Percentiles rank a stretch among this genome's conserved stretches.
These are phyloP conservation scores for Planococcus citri DNA, from an alignment of 1,140 invertebrate genomes.

Conservation along the genomic window DNA sequence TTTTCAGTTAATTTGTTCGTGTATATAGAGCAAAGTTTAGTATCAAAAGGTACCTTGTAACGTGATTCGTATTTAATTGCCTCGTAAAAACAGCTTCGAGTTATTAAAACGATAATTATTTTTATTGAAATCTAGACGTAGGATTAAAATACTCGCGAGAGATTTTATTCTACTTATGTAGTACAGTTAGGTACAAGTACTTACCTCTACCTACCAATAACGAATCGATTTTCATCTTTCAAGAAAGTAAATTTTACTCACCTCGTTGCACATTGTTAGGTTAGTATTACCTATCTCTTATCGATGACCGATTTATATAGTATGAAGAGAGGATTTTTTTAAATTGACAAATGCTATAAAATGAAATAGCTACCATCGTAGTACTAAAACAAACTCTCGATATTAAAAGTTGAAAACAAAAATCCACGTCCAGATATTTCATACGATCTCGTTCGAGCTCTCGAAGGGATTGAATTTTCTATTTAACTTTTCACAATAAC, in stretches of 20 bases:
- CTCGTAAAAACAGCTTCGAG: background rate
- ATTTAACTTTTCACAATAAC: constrained; percentile 8
- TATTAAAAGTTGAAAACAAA: background rate
- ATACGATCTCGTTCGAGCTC: background rate
- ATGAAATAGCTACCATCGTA: no score
- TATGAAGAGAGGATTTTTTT: no score
- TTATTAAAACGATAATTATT: constrained; percentile 1
- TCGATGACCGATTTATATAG: no score
- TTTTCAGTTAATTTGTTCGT: background rate
- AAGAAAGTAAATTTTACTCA: no score
- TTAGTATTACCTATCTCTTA: no score
- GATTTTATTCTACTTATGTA: background rate
- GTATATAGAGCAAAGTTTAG: no score
- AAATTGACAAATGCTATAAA: no score
- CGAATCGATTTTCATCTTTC: no score
- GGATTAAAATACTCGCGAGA: background rate
- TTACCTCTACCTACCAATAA: no score
- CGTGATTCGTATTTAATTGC: background rate
- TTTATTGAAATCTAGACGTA: background rate
- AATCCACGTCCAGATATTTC: background rate
- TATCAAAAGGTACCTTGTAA: background rate
- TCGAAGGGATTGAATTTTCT: background rate
- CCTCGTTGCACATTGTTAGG: no score
- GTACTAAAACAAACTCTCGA: background rate
- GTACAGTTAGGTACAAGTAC: no score